phyloP scores from a whole-genome alignment of 2,888 invertebrate species.

The Drosophila barbarae region DNA sequence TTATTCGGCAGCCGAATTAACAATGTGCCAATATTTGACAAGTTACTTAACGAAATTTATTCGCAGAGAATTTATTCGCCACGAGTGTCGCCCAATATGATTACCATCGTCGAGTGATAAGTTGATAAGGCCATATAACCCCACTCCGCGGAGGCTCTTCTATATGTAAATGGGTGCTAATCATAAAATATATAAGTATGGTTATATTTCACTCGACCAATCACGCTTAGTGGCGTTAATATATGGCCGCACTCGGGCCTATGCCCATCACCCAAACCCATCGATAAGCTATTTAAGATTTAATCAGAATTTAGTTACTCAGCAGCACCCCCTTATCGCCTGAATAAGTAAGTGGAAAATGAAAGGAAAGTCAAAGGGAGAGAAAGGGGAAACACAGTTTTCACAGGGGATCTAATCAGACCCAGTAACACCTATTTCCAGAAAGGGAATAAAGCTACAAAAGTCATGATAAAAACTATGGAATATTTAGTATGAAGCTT shows the following conservation, averaged over 20 bases:
- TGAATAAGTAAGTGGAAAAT: conserved; percentile 2
- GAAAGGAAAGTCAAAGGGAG: not conserved
- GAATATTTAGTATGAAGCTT: not conserved
- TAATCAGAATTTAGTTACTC: conserved; percentile 28
- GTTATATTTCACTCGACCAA: conserved; percentile 45
- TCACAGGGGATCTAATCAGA: not conserved
- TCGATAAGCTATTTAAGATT: conserved; percentile 37
- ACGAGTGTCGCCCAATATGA: conserved; percentile 44
- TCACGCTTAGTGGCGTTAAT: conserved; percentile 50
- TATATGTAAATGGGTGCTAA: conserved; percentile 46
- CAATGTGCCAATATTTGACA: conserved; percentile 64
- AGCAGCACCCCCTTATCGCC: conserved; percentile 9
- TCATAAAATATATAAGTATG: conserved; percentile 49
- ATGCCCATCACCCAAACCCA: conserved; percentile 11
- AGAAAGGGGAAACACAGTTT: not conserved
- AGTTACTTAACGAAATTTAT: conserved; percentile 46
- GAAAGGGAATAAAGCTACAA: not conserved
- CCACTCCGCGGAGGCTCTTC: not conserved
- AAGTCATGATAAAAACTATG: not conserved
- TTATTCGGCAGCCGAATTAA: conserved; percentile 52
- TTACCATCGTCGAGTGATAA: conserved; percentile 36
- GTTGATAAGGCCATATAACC: conserved; percentile 35
- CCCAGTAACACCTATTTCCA: not conserved
- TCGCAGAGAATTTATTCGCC: conserved; percentile 46
- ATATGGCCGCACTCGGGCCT: conserved; percentile 33